Base-by-base conservation (phyloP, 1,140 invertebrate species). In the Brachionus angularis region DNA sequence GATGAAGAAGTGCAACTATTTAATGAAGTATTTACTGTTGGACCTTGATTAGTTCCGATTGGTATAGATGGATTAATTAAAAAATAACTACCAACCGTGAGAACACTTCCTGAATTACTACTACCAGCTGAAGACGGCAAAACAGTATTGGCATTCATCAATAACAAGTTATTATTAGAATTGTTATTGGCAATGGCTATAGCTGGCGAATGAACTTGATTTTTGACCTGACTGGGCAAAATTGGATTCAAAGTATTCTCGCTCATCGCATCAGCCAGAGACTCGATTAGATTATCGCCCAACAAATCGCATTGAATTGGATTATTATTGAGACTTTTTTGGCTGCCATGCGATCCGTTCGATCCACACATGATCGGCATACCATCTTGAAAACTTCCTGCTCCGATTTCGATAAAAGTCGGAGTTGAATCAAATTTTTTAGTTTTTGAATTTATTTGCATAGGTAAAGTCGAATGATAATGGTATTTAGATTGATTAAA, bases 341-440 rank as follows among this genome's bases (percentile, higher is more conserved):
- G 7, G 23, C 53, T 58, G 16, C 53, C 53, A 7, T 18, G 18
- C 31, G 53, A 58, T 36, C 53, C 25, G 18, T 23, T 58, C 27
- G 53, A 58, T 18, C 53, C 33, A 7, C 31, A 58, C 53, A 67
- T 50, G 8, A 70, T 69, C 3, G 46, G 46, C 36, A 70, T 50
- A 14, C 64, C 46, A n/a, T 50, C 64, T 44, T 70, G 64, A 31
- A 18, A 70, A 52, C 64, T 70, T 8, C 62, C 62, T 1, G 34
- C 33, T 42, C 58, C 58, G 18, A 70, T 29, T n/a, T 70, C 64
- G 16, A 70, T 70, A 52, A 27, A 70, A 21, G 64, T 44, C 7
- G 64, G 64, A 0, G 64, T 44, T n/a, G 14, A 14, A 25, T 70
- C 64, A 46, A 50, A 67, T 31, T 23, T 67, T 23, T 47, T 67